These are phyloP conservation scores for Acanthaster planci DNA, from an alignment of 35 echinoderm and acorn worm species.

Conservation along the genomic window DNA sequence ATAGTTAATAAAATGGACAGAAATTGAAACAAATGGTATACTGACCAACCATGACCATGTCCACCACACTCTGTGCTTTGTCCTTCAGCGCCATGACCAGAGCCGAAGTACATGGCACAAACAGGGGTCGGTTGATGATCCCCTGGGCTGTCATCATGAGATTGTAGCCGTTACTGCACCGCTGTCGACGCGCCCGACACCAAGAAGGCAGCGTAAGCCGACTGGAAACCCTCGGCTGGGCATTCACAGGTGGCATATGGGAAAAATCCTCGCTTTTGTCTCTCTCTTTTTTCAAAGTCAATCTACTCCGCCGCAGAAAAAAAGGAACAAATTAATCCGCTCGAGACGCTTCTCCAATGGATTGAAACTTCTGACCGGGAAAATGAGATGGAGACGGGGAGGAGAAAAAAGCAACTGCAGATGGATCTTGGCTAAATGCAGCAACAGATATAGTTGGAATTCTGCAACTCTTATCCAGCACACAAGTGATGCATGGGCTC, in stretches of 20 bases:
- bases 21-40: constrained; percentile 23
- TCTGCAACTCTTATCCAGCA: too few species aligned
- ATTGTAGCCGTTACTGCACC: not conserved
- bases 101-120: constrained; percentile 69
- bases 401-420: too few species aligned
- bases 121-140: constrained; percentile 52
- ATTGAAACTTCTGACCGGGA: not conserved
- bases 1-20: too few species aligned
- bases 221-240: constrained; percentile 24
- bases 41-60: constrained; percentile 72
- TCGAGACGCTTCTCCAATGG: too few species aligned
- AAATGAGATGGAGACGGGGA: too few species aligned
- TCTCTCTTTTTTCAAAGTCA: not conserved
- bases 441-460: too few species aligned
- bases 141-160: constrained; percentile 19
- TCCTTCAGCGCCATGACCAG: constrained; percentile 66
- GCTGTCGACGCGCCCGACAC: constrained; percentile 19
- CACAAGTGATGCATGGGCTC: not conserved
- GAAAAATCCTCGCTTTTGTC: too few species aligned
- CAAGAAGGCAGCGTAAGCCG: constrained; percentile 23
- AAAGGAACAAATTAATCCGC: not conserved
- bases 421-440: too few species aligned
- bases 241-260: constrained; percentile 21
- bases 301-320: not conserved
- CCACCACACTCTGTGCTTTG: constrained; percentile 50